A percentile compares a stretch with the other conserved stretches of the same genome.
Evolutionary conservation across 2,888 invertebrate genomes (phyloP).

Genomic region (Chrysodeixis includens): DNA sequence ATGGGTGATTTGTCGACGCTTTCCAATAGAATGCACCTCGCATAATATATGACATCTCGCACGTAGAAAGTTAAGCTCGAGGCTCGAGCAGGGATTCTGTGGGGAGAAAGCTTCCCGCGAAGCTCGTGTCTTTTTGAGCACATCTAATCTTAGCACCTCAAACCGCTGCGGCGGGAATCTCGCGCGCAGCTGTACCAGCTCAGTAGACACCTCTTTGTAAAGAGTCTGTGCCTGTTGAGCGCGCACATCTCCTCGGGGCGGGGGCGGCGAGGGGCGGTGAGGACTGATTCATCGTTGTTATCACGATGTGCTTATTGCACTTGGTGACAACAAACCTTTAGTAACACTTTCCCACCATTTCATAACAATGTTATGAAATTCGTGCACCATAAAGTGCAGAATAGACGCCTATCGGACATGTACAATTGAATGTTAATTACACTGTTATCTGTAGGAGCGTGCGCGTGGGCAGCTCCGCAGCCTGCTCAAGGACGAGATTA

Average conservation of each 20-base stretch:
- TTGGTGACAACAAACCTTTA: constrained; percentile 6
- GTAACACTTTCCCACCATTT: constrained; percentile 6
- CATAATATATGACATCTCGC: background rate
- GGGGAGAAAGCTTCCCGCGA: background rate
- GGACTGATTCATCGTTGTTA: background rate
- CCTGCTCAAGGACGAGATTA: constrained; percentile 42
- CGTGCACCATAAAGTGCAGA: background rate
- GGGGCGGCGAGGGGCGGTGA: background rate
- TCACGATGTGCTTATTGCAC: background rate
- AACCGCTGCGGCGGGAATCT: background rate
- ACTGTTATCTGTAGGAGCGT: constrained; percentile 19
- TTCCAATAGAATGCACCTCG: background rate
- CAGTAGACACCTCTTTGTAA: no score
- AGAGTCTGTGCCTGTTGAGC: background rate
- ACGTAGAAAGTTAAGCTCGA: background rate
- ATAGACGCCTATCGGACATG: background rate
- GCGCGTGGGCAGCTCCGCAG: constrained; percentile 3
- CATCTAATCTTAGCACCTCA: background rate
- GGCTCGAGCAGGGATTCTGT: no score
- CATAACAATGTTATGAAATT: constrained; percentile 7
- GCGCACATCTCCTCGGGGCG: background rate
- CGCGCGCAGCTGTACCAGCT: no score
- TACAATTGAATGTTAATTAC: constrained; percentile 27
- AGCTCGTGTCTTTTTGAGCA: background rate
- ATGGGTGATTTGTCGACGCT: background rate